Conservation (phyloP, 2,888 invertebrate species). For the Brachypalpus laphriformis region DNA sequence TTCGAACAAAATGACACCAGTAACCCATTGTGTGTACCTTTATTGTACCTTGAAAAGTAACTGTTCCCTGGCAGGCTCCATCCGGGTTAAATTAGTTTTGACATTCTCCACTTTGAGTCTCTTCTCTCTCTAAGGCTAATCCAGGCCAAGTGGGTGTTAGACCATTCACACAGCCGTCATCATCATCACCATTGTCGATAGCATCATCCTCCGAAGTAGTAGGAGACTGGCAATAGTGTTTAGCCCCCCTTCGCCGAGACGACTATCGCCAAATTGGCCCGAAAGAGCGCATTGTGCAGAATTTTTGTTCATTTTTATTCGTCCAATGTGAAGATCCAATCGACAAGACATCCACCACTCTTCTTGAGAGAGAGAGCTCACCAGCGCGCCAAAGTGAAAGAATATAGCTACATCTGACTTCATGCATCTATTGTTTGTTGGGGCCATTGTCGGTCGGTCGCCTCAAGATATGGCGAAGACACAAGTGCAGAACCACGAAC, state of each 20-base stretch:
- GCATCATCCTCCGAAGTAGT: constrained; percentile 22
- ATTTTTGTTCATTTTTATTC: background rate
- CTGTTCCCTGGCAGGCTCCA: constrained; percentile 50
- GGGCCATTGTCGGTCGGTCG: constrained; percentile 47
- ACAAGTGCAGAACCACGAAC: constrained; percentile 46
- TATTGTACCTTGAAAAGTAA: constrained; percentile 42
- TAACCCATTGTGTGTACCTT: constrained; percentile 44
- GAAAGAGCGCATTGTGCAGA: constrained; percentile 55
- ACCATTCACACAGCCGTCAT: constrained; percentile 71
- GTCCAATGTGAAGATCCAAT: constrained; percentile 60
- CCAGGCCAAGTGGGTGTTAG: constrained; percentile 73
- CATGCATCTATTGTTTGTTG: constrained; percentile 71
- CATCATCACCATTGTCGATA: constrained; percentile 47
- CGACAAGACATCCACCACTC: constrained; percentile 45
- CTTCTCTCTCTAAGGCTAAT: constrained; percentile 47
- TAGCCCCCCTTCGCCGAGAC: constrained; percentile 20
- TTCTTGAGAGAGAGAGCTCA: constrained; percentile 32
- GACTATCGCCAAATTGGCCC: constrained; percentile 54
- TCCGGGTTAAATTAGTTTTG: constrained; percentile 62
- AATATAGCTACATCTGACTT: constrained; percentile 56
- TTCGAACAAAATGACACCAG: constrained; percentile 40
- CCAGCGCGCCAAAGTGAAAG: background rate
- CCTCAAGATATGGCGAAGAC: constrained; percentile 50
- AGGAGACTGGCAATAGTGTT: constrained; percentile 13
- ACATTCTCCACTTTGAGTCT: constrained; percentile 43